A percentile compares a stretch with the other conserved stretches of the same genome.
These are phyloP conservation scores for Cercocebus atys DNA, from an alignment of 2,113 vertebrate genomes.

Conservation along the genomic window DNA sequence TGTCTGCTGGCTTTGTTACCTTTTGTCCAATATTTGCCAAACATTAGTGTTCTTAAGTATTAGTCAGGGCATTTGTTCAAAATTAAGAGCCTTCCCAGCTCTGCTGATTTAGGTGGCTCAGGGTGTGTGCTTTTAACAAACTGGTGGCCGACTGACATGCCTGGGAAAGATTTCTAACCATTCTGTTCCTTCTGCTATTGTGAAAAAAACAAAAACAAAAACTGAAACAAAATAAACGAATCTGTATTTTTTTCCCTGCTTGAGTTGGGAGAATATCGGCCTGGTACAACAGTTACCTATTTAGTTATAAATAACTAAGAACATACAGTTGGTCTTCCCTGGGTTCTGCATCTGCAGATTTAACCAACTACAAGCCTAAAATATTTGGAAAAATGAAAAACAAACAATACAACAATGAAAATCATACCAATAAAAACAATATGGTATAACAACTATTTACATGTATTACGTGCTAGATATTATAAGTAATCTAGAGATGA, in stretches of 20 bases:
- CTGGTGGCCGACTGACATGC: not conserved
- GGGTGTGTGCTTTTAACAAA: not conserved
- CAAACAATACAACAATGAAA: not conserved
- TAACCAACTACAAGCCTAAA: not conserved
- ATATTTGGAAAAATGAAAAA: not conserved
- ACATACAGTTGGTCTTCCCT: not conserved
- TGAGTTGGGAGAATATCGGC: not conserved
- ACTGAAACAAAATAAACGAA: no score
- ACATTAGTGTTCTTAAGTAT: not conserved
- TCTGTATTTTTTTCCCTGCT: not conserved
- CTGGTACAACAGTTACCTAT: not conserved
- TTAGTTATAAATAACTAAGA: not conserved
- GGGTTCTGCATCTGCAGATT: not conserved
- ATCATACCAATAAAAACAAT: not conserved
- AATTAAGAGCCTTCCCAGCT: not conserved
- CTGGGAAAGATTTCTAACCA: not conserved
- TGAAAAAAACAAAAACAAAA: not conserved
- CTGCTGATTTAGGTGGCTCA: not conserved
- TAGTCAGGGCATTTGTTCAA: accelerated
- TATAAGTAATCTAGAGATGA: not conserved
- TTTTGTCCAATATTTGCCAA: not conserved
- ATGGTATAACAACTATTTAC: not conserved
- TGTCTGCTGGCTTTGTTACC: not conserved
- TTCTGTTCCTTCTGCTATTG: not conserved
- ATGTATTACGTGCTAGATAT: not conserved